phyloP scores from a whole-genome alignment of 2,797 vertebrate species.

The Myripristis murdjan region DNA sequence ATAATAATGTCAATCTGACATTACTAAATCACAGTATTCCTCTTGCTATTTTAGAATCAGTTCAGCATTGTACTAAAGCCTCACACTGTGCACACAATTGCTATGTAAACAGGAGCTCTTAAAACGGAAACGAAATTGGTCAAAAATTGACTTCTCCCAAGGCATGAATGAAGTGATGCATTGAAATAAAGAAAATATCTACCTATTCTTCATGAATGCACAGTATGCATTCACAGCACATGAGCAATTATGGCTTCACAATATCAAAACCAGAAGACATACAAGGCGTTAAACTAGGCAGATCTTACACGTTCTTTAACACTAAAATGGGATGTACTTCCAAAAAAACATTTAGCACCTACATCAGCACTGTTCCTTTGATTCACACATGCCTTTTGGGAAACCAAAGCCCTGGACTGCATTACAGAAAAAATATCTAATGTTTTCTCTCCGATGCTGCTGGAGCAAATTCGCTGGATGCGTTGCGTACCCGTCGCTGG shows the following conservation, averaged over 20 bases:
- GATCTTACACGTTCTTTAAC: conserved; percentile 26
- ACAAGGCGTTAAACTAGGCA: conserved; percentile 38
- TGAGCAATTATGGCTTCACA: conserved; percentile 23
- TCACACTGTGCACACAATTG: conserved; percentile 9
- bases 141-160: conserved; percentile 38
- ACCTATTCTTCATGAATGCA: conserved; percentile 34
- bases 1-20: conserved; percentile 22
- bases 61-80: conserved; percentile 23
- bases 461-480: conserved; percentile 48
- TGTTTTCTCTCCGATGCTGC: conserved; percentile 1
- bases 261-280: conserved; percentile 29
- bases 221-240: conserved; percentile 36
- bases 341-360: conserved; percentile 63
- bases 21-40: conserved; percentile 17
- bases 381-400: conserved; percentile 12
- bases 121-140: conserved; percentile 7
- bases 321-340: conserved; percentile 25
- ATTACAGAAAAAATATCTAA: conserved; percentile 5
- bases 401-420: conserved; percentile 15
- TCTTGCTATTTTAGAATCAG: conserved; percentile 8
- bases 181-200: conserved; percentile 46
- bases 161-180: conserved; percentile 63
- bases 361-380: neutral
- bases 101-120: conserved; percentile 21
- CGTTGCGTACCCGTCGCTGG: conserved; percentile 20